phyloP scores from a whole-genome alignment of 2,888 invertebrate species.

The Sylvicola cinctus region DNA sequence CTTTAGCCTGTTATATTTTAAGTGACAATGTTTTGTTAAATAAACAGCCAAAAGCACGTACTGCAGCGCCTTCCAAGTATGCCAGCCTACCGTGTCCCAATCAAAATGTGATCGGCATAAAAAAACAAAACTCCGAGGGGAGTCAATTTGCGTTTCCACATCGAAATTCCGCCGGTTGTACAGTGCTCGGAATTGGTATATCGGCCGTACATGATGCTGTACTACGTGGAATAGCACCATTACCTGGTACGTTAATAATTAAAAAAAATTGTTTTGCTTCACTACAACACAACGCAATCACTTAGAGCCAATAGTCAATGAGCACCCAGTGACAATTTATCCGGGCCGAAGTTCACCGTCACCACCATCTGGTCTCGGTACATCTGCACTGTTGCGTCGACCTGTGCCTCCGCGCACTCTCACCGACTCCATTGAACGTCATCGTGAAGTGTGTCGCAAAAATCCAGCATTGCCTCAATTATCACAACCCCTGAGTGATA shows the following conservation, averaged over 20 bases:
- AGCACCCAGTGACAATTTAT: slow-evolving; percentile 45
- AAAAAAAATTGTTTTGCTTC: too few species aligned
- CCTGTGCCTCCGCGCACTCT: slow-evolving; percentile 48
- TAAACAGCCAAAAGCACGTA: slow-evolving; percentile 22
- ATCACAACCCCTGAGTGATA: too few species aligned
- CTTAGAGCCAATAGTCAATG: slow-evolving; percentile 28
- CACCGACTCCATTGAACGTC: slow-evolving; percentile 50
- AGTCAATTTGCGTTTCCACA: slow-evolving; percentile 16
- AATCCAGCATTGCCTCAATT: not conserved
- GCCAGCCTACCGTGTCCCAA: slow-evolving; percentile 26
- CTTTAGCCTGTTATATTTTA: too few species aligned
- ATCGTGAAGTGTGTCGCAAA: slow-evolving; percentile 56
- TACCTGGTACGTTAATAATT: slow-evolving; percentile 16
- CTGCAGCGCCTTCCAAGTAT: slow-evolving; percentile 20
- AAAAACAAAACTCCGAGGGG: slow-evolving; percentile 7
- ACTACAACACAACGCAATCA: too few species aligned
- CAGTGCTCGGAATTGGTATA: slow-evolving; percentile 23
- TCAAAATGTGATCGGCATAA: slow-evolving; percentile 7
- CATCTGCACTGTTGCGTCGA: too few species aligned
- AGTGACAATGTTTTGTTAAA: too few species aligned
- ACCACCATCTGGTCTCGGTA: too few species aligned
- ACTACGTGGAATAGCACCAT: slow-evolving; percentile 20
- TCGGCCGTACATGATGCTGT: slow-evolving; percentile 27
- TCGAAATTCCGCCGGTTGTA: slow-evolving; percentile 15
- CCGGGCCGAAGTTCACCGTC: slow-evolving; percentile 27